A percentile compares a stretch with the other conserved stretches of the same genome.
Conservation (phyloP, 2,888 invertebrate species). For the Pachycephus smyrnensis region DNA sequence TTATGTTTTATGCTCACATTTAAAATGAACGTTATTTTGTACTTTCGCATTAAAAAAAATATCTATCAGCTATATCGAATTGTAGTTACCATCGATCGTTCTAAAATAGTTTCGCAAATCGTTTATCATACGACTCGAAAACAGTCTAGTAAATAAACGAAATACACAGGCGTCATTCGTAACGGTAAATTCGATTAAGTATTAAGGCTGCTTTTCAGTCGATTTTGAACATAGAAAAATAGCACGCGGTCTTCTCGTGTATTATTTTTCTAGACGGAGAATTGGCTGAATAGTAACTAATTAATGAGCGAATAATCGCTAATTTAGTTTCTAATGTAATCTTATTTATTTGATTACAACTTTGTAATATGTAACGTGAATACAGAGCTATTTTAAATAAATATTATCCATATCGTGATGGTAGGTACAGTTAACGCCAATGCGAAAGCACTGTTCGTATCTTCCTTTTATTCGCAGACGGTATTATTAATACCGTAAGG, state of each 20-base stretch:
- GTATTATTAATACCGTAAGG: background rate
- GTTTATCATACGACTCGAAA: background rate
- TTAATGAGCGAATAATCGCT: background rate
- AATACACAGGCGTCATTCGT: background rate
- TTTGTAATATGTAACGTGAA: conserved; percentile 28
- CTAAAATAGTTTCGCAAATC: background rate
- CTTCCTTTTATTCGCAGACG: background rate
- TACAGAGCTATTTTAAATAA: conserved; percentile 36
- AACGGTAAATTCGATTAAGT: background rate
- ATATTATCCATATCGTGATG: conserved; percentile 30
- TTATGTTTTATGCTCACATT: background rate
- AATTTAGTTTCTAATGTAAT: background rate
- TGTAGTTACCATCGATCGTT: background rate
- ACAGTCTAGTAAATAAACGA: background rate
- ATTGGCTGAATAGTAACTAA: background rate
- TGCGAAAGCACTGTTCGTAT: background rate
- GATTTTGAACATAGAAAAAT: background rate
- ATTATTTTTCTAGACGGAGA: background rate
- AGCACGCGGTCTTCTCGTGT: background rate
- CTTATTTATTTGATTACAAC: conserved; percentile 24
- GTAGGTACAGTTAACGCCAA: background rate
- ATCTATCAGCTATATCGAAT: background rate
- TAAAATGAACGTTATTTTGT: background rate
- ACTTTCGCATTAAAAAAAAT: background rate
- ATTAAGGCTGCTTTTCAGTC: background rate